Evolutionary conservation across 1,140 invertebrate species (phyloP), one percentile per base, ranked within the genome.

Genomic region (Leptinotarsa defecta): DNA sequence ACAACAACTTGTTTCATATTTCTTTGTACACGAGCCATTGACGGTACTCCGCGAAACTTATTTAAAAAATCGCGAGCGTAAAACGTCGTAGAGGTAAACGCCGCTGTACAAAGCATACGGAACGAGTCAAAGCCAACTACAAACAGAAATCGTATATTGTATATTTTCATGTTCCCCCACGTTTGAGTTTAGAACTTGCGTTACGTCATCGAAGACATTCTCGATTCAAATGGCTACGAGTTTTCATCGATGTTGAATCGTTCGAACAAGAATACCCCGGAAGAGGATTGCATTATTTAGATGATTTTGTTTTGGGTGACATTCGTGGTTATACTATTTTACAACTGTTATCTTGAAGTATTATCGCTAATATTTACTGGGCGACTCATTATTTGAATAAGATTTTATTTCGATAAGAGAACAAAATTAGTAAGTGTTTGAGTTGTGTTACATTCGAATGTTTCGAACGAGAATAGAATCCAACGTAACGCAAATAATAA

Each of bases 161-260:
- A 34, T 43, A 68, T 34, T 68, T 68, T 68, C 43, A 24, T 68
- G 65, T 68, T 43, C 65, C 65, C 65, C 65, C 65, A 68, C 65
- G 65, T 68, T 57, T 68, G 65, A 34, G 65, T 68, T 68, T 68
- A 68, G 65, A 68, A 68, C 65, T 68, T 19, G 24, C 43, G 24
- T 68, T 68, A 68, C 65, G 65, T 68, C 65, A 68, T 43, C 22
- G 24, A 68, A 34, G 65, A 43, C 65, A 68, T 68, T 34, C 65
- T 27, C 65, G 65, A 68, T 68, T 24, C 52, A 57, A 57, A 57
- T 68, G 65, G 24, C 13, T 68, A 24, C 24, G 20, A 15, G 64
- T 68, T 68, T 68, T 24, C 65, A 68, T 68, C 65, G 65, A 68
- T 68, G 43, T 68, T 5, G 43, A 68, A 68, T 27, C 17, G 22